These are phyloP conservation scores for Diadegma fenestrale DNA, from an alignment of 2,888 invertebrate species.

Conservation along the genomic window DNA sequence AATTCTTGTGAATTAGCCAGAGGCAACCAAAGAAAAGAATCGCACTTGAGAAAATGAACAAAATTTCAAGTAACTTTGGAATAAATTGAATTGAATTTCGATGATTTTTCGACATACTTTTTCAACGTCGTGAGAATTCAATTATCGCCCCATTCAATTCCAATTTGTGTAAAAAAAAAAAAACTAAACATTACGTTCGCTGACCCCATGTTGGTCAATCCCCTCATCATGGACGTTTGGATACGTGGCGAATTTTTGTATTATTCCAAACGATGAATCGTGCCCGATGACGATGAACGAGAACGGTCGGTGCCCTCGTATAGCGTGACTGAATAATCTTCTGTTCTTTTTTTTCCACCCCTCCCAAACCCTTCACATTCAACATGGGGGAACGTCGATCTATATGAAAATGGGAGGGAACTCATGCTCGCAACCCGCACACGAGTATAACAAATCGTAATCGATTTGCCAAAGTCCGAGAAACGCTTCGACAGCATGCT, in stretches of 20 bases:
- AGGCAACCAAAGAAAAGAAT: no score
- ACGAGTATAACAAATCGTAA: conserved; percentile 31
- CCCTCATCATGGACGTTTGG: background rate
- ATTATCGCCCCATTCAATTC: no score
- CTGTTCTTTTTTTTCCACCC: conserved; percentile 31
- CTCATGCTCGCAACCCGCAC: background rate
- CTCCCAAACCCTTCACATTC: conserved; percentile 26
- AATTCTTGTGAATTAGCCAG: no score
- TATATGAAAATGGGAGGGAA: background rate
- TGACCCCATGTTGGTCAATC: no score
- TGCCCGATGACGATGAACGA: conserved; percentile 63
- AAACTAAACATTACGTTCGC: background rate
- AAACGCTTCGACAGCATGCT: conserved; percentile 3
- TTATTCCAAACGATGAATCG: conserved; percentile 53
- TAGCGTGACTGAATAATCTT: conserved; percentile 65
- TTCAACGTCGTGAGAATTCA: no score
- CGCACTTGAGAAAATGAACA: no score
- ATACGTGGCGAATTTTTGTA: conserved; percentile 7
- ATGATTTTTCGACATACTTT: no score
- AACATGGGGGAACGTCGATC: background rate
- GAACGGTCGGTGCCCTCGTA: conserved; percentile 39
- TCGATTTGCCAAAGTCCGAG: conserved; percentile 29
- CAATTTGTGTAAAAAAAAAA: background rate
- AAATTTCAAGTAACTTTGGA: no score
- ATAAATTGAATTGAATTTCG: no score